phyloP scores from a whole-genome alignment of 2,888 invertebrate genomes.

The Cerceris rybyensis region DNA sequence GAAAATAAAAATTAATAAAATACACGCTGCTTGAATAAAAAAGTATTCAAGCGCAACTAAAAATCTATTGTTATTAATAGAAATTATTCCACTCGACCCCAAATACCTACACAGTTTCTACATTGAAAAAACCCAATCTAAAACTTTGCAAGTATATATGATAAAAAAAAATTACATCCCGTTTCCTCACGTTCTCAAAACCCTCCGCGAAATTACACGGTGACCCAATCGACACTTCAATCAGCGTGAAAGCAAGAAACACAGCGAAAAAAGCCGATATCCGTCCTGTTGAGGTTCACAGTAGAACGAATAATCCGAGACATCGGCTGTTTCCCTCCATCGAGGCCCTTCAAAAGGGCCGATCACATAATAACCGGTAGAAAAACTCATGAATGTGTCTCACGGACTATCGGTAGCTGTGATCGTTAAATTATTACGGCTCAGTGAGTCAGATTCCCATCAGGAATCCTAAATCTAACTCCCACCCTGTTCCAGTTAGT shows the following conservation, averaged over 20 bases:
- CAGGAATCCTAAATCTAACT: slow-evolving; percentile 23
- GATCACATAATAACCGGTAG: not conserved
- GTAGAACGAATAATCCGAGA: not conserved
- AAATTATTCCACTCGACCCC: no score
- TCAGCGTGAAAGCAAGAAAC: not conserved
- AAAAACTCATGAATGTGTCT: not conserved
- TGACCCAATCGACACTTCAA: no score
- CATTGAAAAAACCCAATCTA: no score
- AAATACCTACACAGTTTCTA: no score
- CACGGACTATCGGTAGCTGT: slow-evolving; percentile 1
- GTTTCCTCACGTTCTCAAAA: no score
- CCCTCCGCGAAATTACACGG: no score
- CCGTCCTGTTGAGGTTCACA: not conserved
- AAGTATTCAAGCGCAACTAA: no score
- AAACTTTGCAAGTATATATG: no score
- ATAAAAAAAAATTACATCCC: no score
- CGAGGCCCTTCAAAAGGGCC: not conserved
- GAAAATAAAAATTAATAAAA: no score
- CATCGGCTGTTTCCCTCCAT: not conserved
- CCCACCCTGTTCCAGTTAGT: slow-evolving; percentile 27
- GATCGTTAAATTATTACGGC: slow-evolving; percentile 43
- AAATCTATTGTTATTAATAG: no score
- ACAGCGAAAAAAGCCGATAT: not conserved
- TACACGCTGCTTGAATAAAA: no score
- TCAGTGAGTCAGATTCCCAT: slow-evolving; percentile 29